Percentiles rank a stretch among this genome's conserved stretches.
Conservation (phyloP, 2,888 invertebrate genomes). For the Parnassius apollo region DNA sequence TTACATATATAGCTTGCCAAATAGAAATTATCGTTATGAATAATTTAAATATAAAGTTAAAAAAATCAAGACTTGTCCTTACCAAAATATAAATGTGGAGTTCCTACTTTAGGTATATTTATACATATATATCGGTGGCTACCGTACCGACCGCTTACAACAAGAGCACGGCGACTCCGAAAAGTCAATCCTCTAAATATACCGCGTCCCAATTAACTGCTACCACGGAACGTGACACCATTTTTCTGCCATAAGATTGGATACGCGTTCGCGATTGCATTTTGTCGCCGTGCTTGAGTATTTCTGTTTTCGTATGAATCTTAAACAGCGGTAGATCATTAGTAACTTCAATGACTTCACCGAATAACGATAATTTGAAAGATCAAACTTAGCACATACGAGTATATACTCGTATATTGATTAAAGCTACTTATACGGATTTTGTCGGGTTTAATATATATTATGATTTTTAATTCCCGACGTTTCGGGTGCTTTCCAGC, state of each 20-base stretch:
- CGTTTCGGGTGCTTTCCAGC: too few relatives aligned
- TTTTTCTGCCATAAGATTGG: slow-evolving; percentile 9
- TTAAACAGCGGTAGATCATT: too few relatives aligned
- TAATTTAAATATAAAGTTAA: too few relatives aligned
- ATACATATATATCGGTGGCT: slow-evolving; percentile 10
- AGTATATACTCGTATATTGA: too few relatives aligned
- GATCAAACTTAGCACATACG: too few relatives aligned
- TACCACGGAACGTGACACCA: slow-evolving; percentile 19
- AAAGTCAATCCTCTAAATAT: slow-evolving; percentile 46
- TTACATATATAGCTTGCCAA: too few relatives aligned
- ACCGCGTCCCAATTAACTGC: slow-evolving; percentile 49
- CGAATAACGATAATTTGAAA: too few relatives aligned
- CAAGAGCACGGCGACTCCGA: slow-evolving; percentile 42
- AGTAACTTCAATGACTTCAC: too few relatives aligned
- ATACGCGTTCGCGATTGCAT: background rate
- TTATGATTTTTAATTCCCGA: too few relatives aligned
- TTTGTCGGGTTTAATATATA: too few relatives aligned
- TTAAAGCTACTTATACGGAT: too few relatives aligned
- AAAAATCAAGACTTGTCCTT: background rate
- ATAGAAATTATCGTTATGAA: too few relatives aligned
- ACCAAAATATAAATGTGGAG: background rate
- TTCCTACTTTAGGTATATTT: slow-evolving; percentile 18
- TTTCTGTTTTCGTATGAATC: background rate
- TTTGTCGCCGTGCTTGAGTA: background rate
- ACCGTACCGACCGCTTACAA: slow-evolving; percentile 26